Evolutionary conservation across 2,888 invertebrate genomes (phyloP), one percentile per base, ranked within the genome.

Genomic region (Malthinus seriepunctatus): DNA sequence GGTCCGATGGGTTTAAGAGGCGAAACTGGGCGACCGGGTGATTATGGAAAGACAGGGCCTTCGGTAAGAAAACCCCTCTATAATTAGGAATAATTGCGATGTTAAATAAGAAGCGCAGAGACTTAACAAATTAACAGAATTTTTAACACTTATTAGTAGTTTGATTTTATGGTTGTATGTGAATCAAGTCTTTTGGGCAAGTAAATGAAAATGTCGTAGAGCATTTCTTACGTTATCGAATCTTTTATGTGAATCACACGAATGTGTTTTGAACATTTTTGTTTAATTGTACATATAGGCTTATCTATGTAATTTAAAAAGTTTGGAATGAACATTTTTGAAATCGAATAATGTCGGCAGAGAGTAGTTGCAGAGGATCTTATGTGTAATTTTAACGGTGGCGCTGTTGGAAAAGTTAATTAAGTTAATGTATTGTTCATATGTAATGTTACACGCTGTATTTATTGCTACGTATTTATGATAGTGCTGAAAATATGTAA

Each of bases 1-100:
- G 92, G 93, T 73, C 93, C 89, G 66, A 92, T 87, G 86, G 93
- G 89, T 71, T 83, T 88, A 68, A 86, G 89, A 75, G 91, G 91
- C 51, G 90, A 90, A 78, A 80, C 84, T 67, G 91, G 91, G 67
- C 83, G 85, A 71, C 81, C 85, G 67, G 88, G 88, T 67, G 88
- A 88, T 75, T 82, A 85, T 70, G 92, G 92, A 66, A 89, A 89
- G 76, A 80, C 85, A 70, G 93, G 92, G 52, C 83, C 87, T 62
- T 84, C 87, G 88, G 93, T 93, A 86, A 89, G 91, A 84, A 78
- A 78, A 73, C 69, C 72, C 68, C 74, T 72, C 70, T 77, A 75
- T 73, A 71, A 71, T 68, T 74, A 74, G 70, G 69, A 69, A 65
- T 65, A 67, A 67, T 54, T 65, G n/a, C n/a, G 67, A 68, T 71